Evolutionary conservation across 2,888 invertebrate species (phyloP), one percentile per base, ranked within the genome.

Genomic region (Drosophila pegasa): DNA sequence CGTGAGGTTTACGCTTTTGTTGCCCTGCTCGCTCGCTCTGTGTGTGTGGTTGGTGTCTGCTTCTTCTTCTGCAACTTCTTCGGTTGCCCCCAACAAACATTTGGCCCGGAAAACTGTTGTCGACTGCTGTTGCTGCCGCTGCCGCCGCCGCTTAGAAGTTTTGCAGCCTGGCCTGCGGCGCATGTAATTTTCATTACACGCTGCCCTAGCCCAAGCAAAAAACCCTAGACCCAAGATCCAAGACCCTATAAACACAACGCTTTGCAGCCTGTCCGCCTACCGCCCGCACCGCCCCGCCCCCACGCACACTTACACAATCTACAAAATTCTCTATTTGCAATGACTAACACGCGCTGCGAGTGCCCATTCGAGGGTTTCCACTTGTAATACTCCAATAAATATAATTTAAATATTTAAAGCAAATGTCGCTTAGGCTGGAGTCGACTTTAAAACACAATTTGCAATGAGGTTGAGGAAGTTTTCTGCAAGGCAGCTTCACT

Each of bases 141-240:
- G 68, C 38, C 14, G 52, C 51, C 55, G 55, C 74, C 52, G 88
- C 83, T 81, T 86, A 79, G 88, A 88, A 88, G 69, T 86, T 82
- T 66, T 66, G 37, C 35, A 43, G 58, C 61, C 68, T 54, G 37
- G 45, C 78, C 65, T 59, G 55, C 48, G 79, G 79, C 65, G 71
- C 74, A 77, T 77, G 87, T 88, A 88, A 83, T 88, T 83, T 83
- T 83, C 82, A 87, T 83, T 83, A 88, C 66, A 58, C 37, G 60
- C 51, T 61, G 60, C 18, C 51, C 57, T 52, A 58, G 55, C 45
- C 33, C 57, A 43, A 14, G 27, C 31, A 33, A 41, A 50, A 57
- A 43, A 56, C 52, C 60, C 52, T 60, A 75, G 71, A 61, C 38
- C 71, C 71, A 31, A 60, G 14, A 51, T 18, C 38, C 56, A 33